Conservation (phyloP, 2,888 invertebrate genomes). For the Trichacis sp. region DNA sequence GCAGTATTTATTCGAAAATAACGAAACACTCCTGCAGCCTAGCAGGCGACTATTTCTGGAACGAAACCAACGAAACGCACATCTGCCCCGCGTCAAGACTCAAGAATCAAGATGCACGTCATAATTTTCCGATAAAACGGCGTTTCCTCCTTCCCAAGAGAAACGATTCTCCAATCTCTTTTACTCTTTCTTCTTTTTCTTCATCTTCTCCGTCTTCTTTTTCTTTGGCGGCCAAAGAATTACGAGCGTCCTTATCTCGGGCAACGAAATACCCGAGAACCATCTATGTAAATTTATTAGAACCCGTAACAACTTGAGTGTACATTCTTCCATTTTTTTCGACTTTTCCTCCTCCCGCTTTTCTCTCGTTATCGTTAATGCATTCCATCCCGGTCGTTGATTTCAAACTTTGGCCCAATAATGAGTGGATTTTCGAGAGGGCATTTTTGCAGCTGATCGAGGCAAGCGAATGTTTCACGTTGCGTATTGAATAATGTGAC, state of each 20-base stretch:
- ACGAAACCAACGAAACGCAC: not conserved
- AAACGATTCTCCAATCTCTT: constrained; percentile 11
- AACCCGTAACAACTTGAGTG: constrained; percentile 18
- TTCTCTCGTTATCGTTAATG: no score
- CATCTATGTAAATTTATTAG: constrained; percentile 34
- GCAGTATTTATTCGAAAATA: not conserved
- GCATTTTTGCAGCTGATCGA: no score
- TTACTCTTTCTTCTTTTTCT: not conserved
- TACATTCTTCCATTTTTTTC: not conserved
- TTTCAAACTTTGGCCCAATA: no score
- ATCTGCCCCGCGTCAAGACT: not conserved
- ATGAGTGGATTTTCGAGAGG: no score
- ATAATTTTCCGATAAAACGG: constrained; percentile 3
- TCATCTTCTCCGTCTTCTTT: no score
- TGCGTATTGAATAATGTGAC: no score
- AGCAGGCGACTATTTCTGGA: no score
- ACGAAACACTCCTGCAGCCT: not conserved
- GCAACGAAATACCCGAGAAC: constrained; percentile 26
- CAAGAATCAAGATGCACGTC: not conserved
- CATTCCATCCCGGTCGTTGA: no score
- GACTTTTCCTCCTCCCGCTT: not conserved
- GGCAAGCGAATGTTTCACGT: no score
- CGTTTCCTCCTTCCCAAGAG: constrained; percentile 6
- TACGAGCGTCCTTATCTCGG: constrained; percentile 26
- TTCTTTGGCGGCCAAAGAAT: constrained; percentile 3